phyloP scores from a whole-genome alignment of 1,140 invertebrate genomes.

The Hylaeus anthracinus region DNA sequence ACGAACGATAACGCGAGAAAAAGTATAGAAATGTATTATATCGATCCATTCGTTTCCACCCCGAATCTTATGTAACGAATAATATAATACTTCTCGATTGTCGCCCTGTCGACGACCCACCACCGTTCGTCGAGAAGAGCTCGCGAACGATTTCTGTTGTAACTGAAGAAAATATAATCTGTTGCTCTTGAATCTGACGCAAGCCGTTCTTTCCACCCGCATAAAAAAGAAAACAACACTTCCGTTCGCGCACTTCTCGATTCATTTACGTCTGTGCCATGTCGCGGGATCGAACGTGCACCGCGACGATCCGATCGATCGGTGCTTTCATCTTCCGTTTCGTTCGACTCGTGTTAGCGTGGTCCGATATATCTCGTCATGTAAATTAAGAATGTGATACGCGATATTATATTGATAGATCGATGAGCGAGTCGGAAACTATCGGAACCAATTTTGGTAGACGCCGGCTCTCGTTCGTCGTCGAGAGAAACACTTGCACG shows the following conservation, averaged over 20 bases:
- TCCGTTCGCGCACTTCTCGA: slow-evolving; percentile 23
- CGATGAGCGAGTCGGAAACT: background rate
- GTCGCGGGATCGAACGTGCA: no score
- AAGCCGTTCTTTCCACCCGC: slow-evolving; percentile 33
- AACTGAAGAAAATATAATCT: slow-evolving; percentile 47
- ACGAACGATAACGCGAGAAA: slow-evolving; percentile 38
- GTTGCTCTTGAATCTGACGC: slow-evolving; percentile 47
- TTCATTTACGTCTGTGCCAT: slow-evolving; percentile 19
- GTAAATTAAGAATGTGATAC: slow-evolving; percentile 42
- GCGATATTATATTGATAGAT: background rate
- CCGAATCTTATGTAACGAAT: slow-evolving; percentile 23
- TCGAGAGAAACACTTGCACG: background rate
- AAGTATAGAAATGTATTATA: background rate
- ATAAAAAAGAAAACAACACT: background rate
- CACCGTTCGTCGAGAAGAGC: background rate
- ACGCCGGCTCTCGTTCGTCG: background rate
- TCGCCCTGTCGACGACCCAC: slow-evolving; percentile 21
- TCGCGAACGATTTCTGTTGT: slow-evolving; percentile 42
- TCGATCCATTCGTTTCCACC: slow-evolving; percentile 1
- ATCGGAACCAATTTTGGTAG: slow-evolving; percentile 7
- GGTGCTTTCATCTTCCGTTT: background rate
- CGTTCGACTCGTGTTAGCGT: slow-evolving; percentile 3
- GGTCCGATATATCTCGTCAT: background rate
- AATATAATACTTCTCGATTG: slow-evolving; percentile 14
- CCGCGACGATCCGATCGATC: background rate